These are phyloP conservation scores for Lophius piscatorius DNA, from an alignment of 2,113 vertebrate species.

Conservation along the genomic window DNA sequence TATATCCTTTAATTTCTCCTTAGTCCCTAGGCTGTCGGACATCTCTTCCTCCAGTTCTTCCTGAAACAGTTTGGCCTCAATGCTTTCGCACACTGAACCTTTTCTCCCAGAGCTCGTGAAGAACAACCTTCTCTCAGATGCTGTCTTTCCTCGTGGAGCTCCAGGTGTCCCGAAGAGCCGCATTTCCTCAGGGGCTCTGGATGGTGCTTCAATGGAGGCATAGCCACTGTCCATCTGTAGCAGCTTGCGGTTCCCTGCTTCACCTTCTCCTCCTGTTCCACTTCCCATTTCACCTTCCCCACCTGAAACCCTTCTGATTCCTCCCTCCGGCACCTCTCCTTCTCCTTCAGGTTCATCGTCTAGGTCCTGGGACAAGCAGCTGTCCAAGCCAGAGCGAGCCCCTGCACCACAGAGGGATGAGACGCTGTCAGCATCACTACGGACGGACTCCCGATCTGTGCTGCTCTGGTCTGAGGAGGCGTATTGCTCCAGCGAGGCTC, in stretches of 20 bases:
- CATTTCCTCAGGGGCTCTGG: conserved; percentile 84
- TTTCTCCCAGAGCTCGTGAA: conserved; percentile 89
- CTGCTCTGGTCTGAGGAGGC: conserved; percentile 91
- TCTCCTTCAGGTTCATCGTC: conserved; percentile 79
- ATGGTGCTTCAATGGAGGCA: conserved; percentile 93
- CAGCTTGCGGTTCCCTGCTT: conserved; percentile 87
- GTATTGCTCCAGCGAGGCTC: conserved; percentile 91
- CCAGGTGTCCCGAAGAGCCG: conserved; percentile 74
- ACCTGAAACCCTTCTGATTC: conserved; percentile 41
- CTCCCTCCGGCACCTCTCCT: conserved; percentile 32
- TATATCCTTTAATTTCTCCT: conserved; percentile 47
- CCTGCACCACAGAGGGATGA: conserved; percentile 80
- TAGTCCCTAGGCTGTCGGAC: conserved; percentile 8
- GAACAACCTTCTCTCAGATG: conserved; percentile 86
- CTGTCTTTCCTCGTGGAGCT: conserved; percentile 82
- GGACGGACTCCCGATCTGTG: conserved; percentile 90
- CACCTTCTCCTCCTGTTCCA: conserved; percentile 74
- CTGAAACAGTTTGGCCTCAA: conserved; percentile 78
- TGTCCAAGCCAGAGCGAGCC: conserved; percentile 66
- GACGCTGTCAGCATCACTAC: conserved; percentile 89
- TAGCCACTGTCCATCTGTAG: conserved; percentile 99
- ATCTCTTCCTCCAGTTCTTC: conserved; percentile 83
- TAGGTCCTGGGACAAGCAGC: conserved; percentile 82
- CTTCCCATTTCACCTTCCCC: conserved; percentile 54
- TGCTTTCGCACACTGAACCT: conserved; percentile 90